Conservation (phyloP, 2,113 vertebrate species). For the Embiotoca jacksoni region DNA sequence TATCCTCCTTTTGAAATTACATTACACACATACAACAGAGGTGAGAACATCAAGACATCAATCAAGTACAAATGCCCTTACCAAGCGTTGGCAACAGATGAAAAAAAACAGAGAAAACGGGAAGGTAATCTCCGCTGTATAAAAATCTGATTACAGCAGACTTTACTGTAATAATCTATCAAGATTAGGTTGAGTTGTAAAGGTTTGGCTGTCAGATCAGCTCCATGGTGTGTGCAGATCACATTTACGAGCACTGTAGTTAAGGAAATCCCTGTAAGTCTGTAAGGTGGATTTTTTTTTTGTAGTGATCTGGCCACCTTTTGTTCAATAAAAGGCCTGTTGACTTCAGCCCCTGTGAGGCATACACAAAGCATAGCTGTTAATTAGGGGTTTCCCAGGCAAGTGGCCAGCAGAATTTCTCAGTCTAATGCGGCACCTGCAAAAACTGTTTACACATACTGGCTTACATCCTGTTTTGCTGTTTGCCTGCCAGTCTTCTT, state of each 20-base stretch:
- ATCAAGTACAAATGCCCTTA: slow-evolving; percentile 45
- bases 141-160: slow-evolving; percentile 43
- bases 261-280: not conserved
- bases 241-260: slow-evolving; percentile 13
- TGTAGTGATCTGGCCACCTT: slow-evolving; percentile 25
- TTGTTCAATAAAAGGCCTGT: slow-evolving; percentile 49
- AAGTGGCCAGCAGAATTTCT: slow-evolving; percentile 67
- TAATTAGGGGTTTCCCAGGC: slow-evolving; percentile 74
- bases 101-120: not conserved
- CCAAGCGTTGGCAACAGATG: slow-evolving; percentile 9
- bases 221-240: not conserved
- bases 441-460: slow-evolving; percentile 67
- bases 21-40: slow-evolving; percentile 31
- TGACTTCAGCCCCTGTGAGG: slow-evolving; percentile 46
- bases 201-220: slow-evolving; percentile 19
- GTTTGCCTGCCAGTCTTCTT: slow-evolving; percentile 72
- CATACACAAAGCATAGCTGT: slow-evolving; percentile 55
- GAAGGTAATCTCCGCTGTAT: slow-evolving; percentile 11
- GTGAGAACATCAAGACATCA: slow-evolving; percentile 52
- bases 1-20: slow-evolving; percentile 48
- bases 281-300: slow-evolving; percentile 5
- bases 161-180: slow-evolving; percentile 36
- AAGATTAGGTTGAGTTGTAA: slow-evolving; percentile 20
- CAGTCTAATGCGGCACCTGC: slow-evolving; percentile 73
- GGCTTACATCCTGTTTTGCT: slow-evolving; percentile 81